These are phyloP conservation scores for Syrphus vitripennis DNA, from an alignment of 2,888 invertebrate species.

Conservation along the genomic window DNA sequence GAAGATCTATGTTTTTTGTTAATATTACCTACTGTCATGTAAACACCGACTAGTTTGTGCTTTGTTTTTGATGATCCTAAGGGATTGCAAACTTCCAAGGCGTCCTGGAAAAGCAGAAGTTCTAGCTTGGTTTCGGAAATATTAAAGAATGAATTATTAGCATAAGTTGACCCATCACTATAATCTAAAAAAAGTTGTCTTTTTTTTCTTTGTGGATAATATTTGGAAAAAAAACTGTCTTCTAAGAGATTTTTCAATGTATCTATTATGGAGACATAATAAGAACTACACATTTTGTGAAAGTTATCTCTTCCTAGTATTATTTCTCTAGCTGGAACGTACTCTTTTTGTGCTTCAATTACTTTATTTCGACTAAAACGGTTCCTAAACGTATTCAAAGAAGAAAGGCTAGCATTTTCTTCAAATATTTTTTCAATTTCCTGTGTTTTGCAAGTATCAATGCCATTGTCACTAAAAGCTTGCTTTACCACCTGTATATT, in stretches of 20 bases:
- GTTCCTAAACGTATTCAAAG: background rate
- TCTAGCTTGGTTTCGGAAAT: background rate
- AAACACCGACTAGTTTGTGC: conserved; percentile 8
- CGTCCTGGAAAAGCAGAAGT: conserved; percentile 17
- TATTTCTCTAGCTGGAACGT: background rate
- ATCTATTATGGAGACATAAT: conserved; percentile 14
- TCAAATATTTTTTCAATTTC: background rate
- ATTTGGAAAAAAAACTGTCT: background rate
- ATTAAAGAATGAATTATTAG: conserved; percentile 6
- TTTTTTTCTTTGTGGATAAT: conserved; percentile 3
- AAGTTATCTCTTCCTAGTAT: conserved; percentile 8
- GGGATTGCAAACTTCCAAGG: conserved; percentile 20
- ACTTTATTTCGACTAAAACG: background rate
- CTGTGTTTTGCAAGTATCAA: background rate
- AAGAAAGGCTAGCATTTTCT: background rate
- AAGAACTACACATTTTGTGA: conserved; percentile 8
- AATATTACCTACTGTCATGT: conserved; percentile 14
- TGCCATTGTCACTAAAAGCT: background rate
- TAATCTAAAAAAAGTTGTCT: conserved; percentile 2
- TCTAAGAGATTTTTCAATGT: conserved; percentile 2
- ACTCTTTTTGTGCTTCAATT: background rate
- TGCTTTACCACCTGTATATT: background rate
- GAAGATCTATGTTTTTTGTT: background rate
- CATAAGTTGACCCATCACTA: conserved; percentile 17
- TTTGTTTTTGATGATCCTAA: background rate